A percentile compares a stretch with the other conserved stretches of the same genome.
Conservation (phyloP, 2,888 invertebrate genomes). For the Nomada ferruginata region DNA sequence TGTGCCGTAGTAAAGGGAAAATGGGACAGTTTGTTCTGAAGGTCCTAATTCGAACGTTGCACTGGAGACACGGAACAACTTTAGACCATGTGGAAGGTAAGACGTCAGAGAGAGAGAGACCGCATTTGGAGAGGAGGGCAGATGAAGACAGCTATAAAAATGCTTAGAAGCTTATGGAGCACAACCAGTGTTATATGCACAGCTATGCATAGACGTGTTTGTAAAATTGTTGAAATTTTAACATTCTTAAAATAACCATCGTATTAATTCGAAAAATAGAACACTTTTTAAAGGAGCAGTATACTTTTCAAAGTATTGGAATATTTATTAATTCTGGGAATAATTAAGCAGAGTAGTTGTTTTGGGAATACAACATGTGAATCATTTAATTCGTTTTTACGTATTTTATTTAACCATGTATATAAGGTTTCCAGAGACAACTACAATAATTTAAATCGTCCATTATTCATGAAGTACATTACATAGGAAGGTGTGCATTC, state of each 20-base stretch:
- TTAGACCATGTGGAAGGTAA: conserved; percentile 20
- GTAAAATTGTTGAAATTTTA: not conserved
- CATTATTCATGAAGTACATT: conserved; percentile 44
- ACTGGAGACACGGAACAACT: conserved; percentile 2
- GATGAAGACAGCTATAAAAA: conserved; percentile 42
- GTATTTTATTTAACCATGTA: conserved; percentile 56
- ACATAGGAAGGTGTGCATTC: conserved; percentile 32
- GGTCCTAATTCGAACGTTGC: conserved; percentile 32
- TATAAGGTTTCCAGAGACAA: conserved; percentile 39
- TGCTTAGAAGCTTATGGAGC: conserved; percentile 22
- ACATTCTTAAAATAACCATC: too few species aligned
- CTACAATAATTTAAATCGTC: conserved; percentile 41
- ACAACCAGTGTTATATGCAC: not conserved
- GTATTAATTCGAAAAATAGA: too few species aligned
- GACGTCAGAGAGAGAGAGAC: conserved; percentile 17
- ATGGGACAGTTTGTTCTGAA: conserved; percentile 33
- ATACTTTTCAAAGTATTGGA: not conserved
- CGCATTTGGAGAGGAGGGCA: conserved; percentile 16
- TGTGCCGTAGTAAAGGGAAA: conserved; percentile 9
- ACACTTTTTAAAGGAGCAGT: too few species aligned
- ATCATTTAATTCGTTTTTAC: not conserved
- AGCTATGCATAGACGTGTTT: not conserved
- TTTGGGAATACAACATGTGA: not conserved
- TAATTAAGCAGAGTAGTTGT: not conserved
- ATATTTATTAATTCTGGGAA: not conserved